Percentiles rank a stretch among this genome's conserved stretches.
Evolutionary conservation across 2,113 vertebrate genomes (phyloP).

Genomic region (Paradoxurus hermaphroditus): DNA sequence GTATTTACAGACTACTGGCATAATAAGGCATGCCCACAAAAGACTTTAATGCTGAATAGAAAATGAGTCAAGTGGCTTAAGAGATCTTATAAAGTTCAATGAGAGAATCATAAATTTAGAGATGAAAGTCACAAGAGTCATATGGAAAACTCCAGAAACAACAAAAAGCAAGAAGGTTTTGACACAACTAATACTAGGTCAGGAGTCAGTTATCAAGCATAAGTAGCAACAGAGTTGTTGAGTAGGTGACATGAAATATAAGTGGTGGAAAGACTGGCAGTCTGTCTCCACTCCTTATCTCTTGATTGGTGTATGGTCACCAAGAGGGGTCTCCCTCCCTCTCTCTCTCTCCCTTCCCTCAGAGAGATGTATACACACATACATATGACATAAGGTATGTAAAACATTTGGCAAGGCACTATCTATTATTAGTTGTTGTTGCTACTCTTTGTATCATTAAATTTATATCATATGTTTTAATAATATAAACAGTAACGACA

Average conservation of each 20-base stretch:
- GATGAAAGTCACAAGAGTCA: not conserved
- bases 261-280: not conserved
- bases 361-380: too few species aligned
- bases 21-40: not conserved
- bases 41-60: not conserved
- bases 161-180: not conserved
- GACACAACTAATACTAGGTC: not conserved
- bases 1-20: not conserved
- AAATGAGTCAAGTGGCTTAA: not conserved
- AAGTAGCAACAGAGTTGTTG: not conserved
- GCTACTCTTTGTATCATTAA: not conserved
- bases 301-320: not conserved
- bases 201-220: not conserved
- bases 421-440: not conserved
- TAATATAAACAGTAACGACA: not conserved
- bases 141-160: not conserved
- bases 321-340: not conserved
- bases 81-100: not conserved
- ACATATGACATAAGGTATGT: not conserved
- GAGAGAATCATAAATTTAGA: not conserved
- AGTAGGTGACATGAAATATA: not conserved
- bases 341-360: not conserved
- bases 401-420: not conserved
- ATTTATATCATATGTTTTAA: not conserved
- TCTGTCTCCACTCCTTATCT: not conserved